A percentile compares a stretch with the other conserved stretches of the same genome.
Evolutionary conservation across 2,113 vertebrate species (phyloP).

Genomic region (Sturnira hondurensis): DNA sequence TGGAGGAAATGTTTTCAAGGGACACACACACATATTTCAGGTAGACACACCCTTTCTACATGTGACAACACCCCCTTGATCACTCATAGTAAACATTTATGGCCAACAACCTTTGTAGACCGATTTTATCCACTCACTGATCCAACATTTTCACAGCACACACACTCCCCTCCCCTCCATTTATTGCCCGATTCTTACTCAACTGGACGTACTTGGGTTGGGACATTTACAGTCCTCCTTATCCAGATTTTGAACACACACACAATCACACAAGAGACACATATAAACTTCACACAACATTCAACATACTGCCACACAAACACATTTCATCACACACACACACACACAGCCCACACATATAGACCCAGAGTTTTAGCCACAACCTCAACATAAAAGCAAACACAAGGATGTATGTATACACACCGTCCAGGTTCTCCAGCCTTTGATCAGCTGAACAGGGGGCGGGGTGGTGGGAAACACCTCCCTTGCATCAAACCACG

Average conservation of each 20-base stretch:
- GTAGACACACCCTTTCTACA: not conserved
- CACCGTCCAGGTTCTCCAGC: not conserved
- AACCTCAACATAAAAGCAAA: not conserved
- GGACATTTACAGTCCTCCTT: not conserved
- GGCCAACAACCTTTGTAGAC: not conserved
- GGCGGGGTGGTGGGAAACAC: not conserved
- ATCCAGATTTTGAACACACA: not conserved
- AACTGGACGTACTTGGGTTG: not conserved
- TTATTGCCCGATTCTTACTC: not conserved
- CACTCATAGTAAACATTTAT: not conserved
- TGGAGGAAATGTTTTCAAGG: not conserved
- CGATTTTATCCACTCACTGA: not conserved
- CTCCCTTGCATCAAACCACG: slow-evolving; percentile 8
- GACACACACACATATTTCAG: not conserved
- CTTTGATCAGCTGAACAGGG: not conserved
- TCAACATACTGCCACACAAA: not conserved
- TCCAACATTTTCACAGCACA: not conserved
- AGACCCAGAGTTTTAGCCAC: not conserved
- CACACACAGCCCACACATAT: not conserved
- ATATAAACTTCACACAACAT: not conserved
- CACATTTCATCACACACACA: not conserved
- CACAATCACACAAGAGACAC: not conserved
- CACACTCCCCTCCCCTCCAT: not conserved
- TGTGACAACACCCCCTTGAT: not conserved
- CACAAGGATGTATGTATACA: not conserved